Evolutionary conservation across 35 echinoderm and acorn worm species (phyloP).

Genomic region (Hemicentrotus pulcherrimus): DNA sequence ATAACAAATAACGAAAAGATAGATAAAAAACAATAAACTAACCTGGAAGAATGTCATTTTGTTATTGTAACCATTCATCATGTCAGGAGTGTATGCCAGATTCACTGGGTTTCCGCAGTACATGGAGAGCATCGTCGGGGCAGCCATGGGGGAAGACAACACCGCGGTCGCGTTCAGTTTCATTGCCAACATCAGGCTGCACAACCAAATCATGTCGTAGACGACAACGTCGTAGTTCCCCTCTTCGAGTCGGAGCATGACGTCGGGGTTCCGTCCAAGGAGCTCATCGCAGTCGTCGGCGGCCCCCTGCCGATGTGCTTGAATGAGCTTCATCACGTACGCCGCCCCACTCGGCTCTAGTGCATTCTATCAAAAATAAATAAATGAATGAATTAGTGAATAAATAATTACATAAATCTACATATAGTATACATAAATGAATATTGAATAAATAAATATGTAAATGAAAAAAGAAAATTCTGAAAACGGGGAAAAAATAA

Average conservation of each 20-base stretch:
- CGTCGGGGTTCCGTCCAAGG: background rate
- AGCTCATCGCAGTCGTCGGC: conserved; percentile 37
- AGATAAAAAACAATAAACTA: background rate
- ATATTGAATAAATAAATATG: too few relatives aligned
- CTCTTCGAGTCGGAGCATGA: conserved; percentile 31
- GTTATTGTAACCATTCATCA: background rate
- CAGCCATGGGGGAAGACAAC: background rate
- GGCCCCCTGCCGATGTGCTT: background rate
- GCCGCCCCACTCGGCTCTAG: background rate
- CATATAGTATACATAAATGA: too few relatives aligned
- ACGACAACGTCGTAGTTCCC: conserved; percentile 20
- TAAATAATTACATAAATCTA: too few relatives aligned
- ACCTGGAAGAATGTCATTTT: conserved; percentile 9
- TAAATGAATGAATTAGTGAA: too few relatives aligned
- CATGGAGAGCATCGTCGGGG: background rate
- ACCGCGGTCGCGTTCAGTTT: background rate
- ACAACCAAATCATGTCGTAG: conserved; percentile 20
- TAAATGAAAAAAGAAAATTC: too few relatives aligned
- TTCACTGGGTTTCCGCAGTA: background rate
- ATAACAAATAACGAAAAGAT: too few relatives aligned
- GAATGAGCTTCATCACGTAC: background rate
- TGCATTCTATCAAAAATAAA: background rate
- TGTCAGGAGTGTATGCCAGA: background rate
- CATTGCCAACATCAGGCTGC: conserved; percentile 33
- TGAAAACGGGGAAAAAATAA: too few relatives aligned